Evolutionary conservation across 2,797 vertebrate genomes (phyloP), one percentile per base, ranked within the genome.

Genomic region (Limnodromus scolopaceus): DNA sequence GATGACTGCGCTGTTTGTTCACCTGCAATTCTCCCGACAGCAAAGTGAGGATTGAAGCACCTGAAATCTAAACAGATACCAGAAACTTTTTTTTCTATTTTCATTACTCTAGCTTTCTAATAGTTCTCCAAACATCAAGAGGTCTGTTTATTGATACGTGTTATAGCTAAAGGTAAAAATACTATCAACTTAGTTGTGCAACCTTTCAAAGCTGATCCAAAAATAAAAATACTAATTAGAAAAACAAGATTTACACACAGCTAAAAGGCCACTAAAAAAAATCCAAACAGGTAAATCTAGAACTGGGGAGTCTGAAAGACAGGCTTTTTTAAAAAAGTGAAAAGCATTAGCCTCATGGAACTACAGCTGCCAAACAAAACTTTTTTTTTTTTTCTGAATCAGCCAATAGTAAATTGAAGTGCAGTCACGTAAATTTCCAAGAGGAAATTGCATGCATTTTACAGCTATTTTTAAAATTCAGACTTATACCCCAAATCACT

Each of bases 61-160:
- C 58, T 79, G 75, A 82, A 89, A 5, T 30, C 49, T 91, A 11
- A 70, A 66, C 9, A 91, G 22, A 55, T 7, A 77, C 5, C 45
- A 92, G 57, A 36, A 85, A 54, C 15, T 23, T 48, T 3, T 65
- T 27, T n/a, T 36, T 32, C 82, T 80, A 2, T 20, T 66, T 75
- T 51, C 30, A 65, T 45, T 48, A 51, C 36, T 83, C 43, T 25
- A 45, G 38, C 46, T 85, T 80, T 80, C 39, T 48, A 78, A 75
- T 0, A 80, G 14, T 23, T 39, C 51, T 90, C 34, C 36, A 60
- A 16, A 34, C 12, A 69, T 18, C 7, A 51, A 39, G 18, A 84
- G 8, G 6, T 46, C n/a, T 64, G 22, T 32, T 89, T 48, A 69
- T 0, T 49, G 17, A 25, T 23, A 39, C 0, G 0, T 3, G 3